Percentiles rank a stretch among this genome's conserved stretches.
phyloP scores from a whole-genome alignment of 2,888 invertebrate genomes.

The Drosophila fungiperda region DNA sequence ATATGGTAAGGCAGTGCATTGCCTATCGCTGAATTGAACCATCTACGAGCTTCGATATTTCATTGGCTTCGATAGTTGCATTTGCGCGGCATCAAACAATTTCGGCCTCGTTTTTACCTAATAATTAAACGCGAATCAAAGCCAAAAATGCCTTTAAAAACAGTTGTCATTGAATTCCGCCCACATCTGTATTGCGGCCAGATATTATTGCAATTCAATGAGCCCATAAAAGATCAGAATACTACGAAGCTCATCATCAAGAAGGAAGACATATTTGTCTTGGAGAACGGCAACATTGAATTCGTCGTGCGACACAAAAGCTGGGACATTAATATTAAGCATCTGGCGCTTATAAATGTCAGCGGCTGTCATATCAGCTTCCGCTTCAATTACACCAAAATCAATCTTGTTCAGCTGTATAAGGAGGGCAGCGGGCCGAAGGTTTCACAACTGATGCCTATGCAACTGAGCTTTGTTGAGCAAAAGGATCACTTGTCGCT shows the following conservation, averaged over 20 bases:
- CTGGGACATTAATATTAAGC: constrained; percentile 72
- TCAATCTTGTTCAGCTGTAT: constrained; percentile 46
- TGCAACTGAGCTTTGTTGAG: constrained; percentile 54
- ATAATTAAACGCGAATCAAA: neutral
- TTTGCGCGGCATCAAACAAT: constrained; percentile 11
- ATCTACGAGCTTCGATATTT: constrained; percentile 1
- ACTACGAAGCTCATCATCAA: constrained; percentile 48
- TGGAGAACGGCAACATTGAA: constrained; percentile 35
- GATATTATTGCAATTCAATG: constrained; percentile 77
- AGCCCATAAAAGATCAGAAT: constrained; percentile 52
- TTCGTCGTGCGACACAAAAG: constrained; percentile 57
- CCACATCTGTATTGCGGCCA: constrained; percentile 81
- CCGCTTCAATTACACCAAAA: constrained; percentile 72
- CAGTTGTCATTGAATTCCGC: constrained; percentile 81
- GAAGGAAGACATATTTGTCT: constrained; percentile 50
- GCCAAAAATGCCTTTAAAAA: constrained; percentile 71
- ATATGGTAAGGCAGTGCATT: too few relatives aligned
- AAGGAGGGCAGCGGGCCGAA: constrained; percentile 10
- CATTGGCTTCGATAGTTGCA: constrained; percentile 14
- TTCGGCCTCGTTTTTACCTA: constrained; percentile 11
- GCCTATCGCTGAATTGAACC: neutral
- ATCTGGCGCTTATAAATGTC: constrained; percentile 70
- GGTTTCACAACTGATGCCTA: constrained; percentile 19
- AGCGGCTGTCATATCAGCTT: constrained; percentile 76
- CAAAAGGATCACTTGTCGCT: constrained; percentile 39